Base-by-base conservation (phyloP, 1,140 invertebrate genomes). In the Pogonus chalceus region DNA sequence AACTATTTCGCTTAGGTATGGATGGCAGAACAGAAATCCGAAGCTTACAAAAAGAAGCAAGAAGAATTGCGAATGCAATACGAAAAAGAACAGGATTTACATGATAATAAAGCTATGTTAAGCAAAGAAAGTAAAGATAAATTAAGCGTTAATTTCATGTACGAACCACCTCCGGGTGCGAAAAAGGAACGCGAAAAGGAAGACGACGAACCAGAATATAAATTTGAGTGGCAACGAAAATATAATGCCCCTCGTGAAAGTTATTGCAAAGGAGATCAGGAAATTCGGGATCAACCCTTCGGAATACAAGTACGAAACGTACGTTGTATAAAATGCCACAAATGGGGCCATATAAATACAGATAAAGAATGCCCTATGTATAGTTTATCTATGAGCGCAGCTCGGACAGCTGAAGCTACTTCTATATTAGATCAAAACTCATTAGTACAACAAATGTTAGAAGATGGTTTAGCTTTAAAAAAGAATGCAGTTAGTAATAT, bases 331-430 rank as follows among this genome's bases (percentile, higher is more conserved):
- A 98, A 98, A 70, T 99, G 97, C 69, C 90, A 96, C 63, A 96
- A 97, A 69, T 99, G 96, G 95, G 97, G 97, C 3, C 97, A 99
- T 66, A 94, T 99, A 37, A 99, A 99, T 69, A 99, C 97, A 67
- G 95, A 92, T 65, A 90, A 88, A 70, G 94, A 95, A 72, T 98
- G 95, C 75, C 89, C 90, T 24, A 79, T 98, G 70, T 97, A 92
- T 61, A 89, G 88, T 66, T 79, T 92, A 62, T 85, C 87, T 2
- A 84, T 87, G 76, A 76, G 82, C 72, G 71, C 79, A 61, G 75
- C 77, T 67, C 77, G 79, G 67, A 73, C 82, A 70, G 68, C 76
- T 20, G 74, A 77, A 60, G 72, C 73, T 23, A 72, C 75, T 60
- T 70, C 78, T 52, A 62, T 74, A 26, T 72, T 79, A 57, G 83